Evolutionary conservation across 2,797 vertebrate species (phyloP).

Genomic region (Bovichtus variegatus): DNA sequence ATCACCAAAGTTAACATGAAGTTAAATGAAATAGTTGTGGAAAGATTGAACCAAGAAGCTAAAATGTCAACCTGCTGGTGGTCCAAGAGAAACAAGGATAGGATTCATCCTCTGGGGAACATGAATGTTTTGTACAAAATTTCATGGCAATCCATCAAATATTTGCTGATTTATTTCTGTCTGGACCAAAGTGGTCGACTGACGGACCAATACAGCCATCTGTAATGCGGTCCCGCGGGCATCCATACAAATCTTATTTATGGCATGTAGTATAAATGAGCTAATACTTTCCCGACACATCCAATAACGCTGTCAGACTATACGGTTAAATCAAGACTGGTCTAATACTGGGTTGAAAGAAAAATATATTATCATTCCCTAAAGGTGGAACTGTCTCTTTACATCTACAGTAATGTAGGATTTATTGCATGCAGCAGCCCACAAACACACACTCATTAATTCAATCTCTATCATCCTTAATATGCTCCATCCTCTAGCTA

Average conservation of each 20-base stretch:
- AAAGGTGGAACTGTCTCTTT: conserved; percentile 3
- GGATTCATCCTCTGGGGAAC: background rate
- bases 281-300: background rate
- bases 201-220: background rate
- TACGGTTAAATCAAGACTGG: background rate
- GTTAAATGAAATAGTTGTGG: background rate
- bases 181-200: background rate
- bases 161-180: background rate
- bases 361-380: background rate
- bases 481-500: background rate
- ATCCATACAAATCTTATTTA: background rate
- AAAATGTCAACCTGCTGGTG: background rate
- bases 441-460: conserved; percentile 18
- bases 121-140: too few species aligned
- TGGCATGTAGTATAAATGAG: background rate
- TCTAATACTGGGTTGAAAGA: background rate
- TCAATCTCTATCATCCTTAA: conserved; percentile 29
- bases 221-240: background rate
- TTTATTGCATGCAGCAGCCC: background rate
- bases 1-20: too few species aligned
- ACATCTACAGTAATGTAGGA: background rate
- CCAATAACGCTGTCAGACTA: background rate
- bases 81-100: too few species aligned
- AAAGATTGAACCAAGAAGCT: background rate
- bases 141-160: background rate